These are phyloP conservation scores for Mantis religiosa DNA, from an alignment of 2,888 invertebrate genomes.

Conservation along the genomic window DNA sequence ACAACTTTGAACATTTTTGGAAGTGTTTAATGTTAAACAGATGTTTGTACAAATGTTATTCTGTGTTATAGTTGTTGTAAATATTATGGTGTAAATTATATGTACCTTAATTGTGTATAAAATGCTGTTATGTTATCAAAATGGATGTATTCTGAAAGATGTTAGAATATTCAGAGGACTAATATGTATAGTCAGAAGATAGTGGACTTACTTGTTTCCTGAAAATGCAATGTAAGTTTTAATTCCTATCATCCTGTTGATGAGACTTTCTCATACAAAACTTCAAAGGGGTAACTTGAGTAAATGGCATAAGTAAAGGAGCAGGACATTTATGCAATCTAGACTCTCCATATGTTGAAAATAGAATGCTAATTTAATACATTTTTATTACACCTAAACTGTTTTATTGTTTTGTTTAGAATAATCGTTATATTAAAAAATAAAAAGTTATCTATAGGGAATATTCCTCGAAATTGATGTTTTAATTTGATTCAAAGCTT, in stretches of 20 bases:
- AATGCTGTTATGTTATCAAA: background rate
- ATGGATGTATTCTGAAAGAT: background rate
- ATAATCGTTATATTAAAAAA: background rate
- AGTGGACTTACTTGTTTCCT: background rate
- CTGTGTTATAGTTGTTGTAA: background rate
- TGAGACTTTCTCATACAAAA: background rate
- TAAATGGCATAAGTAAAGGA: background rate
- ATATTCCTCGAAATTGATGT: background rate
- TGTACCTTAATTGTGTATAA: background rate
- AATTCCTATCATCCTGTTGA: background rate
- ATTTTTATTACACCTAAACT: too few species aligned
- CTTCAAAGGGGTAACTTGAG: background rate
- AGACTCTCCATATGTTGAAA: too few species aligned
- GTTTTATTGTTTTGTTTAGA: background rate
- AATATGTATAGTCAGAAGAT: background rate
- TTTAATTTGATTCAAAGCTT: background rate
- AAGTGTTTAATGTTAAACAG: conserved; percentile 1
- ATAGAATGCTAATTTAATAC: too few species aligned
- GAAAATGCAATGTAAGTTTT: background rate
- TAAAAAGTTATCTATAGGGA: background rate
- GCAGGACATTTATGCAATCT: too few species aligned
- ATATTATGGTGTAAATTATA: background rate
- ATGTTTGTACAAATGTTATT: conserved; percentile 6
- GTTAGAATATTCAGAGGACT: background rate
- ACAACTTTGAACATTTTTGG: conserved; percentile 2